Base-by-base conservation (phyloP, 2,113 vertebrate genomes). In the Arvicanthis niloticus region DNA sequence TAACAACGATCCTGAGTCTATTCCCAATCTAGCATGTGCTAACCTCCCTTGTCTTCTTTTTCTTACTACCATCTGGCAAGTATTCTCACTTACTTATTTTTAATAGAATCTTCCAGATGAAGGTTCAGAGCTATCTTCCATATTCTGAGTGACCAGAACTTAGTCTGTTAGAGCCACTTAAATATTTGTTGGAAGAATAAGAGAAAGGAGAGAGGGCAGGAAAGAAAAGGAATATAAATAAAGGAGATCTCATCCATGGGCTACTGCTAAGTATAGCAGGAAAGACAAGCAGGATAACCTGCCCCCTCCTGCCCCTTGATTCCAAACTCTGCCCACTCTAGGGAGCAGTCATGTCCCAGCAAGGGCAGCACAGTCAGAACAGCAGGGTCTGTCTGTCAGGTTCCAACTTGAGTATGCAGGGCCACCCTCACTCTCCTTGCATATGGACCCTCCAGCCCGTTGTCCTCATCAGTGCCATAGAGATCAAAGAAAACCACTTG, bases 1-100 rank as follows among this genome's bases (percentile, higher is more conserved):
- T 2, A 26, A 19, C 24, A 5, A 10, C 5, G 7, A 24, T 62
- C 37, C 29, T 16, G 0, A 4, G 4, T 68, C 4, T 10, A 11
- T 9, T 5, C 26, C 34, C 22, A 65, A 10, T 29, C 34, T 67
- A 11, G 10, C 10, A 29, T 7, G 31, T 48, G 24, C 72, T 65
- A 45, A 29, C 3, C 16, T n/a, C 37, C n/a, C 17, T 15, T 73
- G 29, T 37, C 12, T 72, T 48, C 26, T 53, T 73, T 53, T 62
- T 7, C 16, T 31, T 45, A 72, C 9, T 22, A 29, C 37, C 53
- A 58, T 29, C 21, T 65, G 65, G 21, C 29, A 56, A 31, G 37
- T 31, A n/a, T 22, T 73, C 91, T n/a, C n/a, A 51, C 29, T 40
- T 67, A 76, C 21, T 80, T 72, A 45, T 37, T 87, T 81, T 96